Evolutionary conservation across 2,888 invertebrate species (phyloP), one percentile per base, ranked within the genome.

Genomic region (Spodoptera exigua): DNA sequence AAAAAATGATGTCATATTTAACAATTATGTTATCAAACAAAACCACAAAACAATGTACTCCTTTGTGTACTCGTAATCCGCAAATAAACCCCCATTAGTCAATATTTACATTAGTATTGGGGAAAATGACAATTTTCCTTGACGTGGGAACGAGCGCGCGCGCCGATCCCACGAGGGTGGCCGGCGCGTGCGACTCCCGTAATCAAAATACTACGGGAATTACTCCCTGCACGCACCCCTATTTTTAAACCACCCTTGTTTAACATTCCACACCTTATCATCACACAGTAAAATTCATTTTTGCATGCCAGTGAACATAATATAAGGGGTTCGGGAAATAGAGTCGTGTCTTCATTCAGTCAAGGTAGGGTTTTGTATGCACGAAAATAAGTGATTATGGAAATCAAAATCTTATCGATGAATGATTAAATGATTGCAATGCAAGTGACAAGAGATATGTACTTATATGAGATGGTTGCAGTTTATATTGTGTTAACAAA

Each of bases 121-220:
- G 70, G 39, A 68, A 78, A 72, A 71, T 73, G 60, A 34, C 61
- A 68, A 73, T 76, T 77, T 78, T 68, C 72, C 63, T 57, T 51
- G 55, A 78, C 87, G 89, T 89, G 89, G 85, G 89, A 90, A 89
- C 66, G 62, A 37, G 65, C 76, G 78, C 79, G 80, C 80, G 75
- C 80, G 74, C 40, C 81, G 80, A 56, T 90, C 89, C 61, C 89
- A 90, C 89, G 87, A 80, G 79, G 77, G 75, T 68, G 67, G 39
- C 56, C 65, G 78, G 65, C 87, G 84, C 88, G 88, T 86, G 88
- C 81, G 69, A 10, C 78, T 2, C 47, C 37, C 76, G 71, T 77
- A 72, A 76, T 75, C 76, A 67, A 72, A 68, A 76, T 63, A 57
- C 46, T 75, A 62, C 62, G 35, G 13, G 51, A 46, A 70, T 73